Conservation (phyloP, 2,113 vertebrate genomes). For the Phylloscopus trochiloides region DNA sequence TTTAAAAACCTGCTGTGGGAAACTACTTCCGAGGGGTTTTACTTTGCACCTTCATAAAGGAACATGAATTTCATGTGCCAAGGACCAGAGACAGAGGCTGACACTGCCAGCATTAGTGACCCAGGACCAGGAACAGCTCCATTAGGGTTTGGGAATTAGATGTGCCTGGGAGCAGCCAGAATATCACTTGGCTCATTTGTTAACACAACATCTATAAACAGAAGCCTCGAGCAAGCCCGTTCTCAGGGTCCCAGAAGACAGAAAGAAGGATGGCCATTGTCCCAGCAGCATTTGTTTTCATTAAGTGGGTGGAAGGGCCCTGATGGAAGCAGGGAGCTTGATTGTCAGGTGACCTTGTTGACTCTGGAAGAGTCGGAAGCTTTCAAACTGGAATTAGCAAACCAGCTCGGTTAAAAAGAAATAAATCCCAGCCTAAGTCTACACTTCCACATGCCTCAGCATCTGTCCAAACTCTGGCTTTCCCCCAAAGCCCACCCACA, state of each 20-base stretch:
- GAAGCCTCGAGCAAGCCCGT: background rate
- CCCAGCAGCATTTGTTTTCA: slow-evolving; percentile 29
- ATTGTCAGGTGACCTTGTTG: background rate
- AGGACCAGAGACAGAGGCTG: background rate
- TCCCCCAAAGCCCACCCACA: background rate
- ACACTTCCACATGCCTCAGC: background rate
- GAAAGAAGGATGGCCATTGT: background rate
- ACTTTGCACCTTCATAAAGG: background rate
- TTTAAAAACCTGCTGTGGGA: background rate
- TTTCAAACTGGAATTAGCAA: background rate
- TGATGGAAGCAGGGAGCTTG: background rate
- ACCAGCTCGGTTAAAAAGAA: background rate
- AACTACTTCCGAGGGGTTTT: background rate
- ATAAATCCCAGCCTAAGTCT: background rate
- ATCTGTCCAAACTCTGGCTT: background rate
- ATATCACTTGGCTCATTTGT: slow-evolving; percentile 12
- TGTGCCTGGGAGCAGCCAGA: slow-evolving; percentile 2
- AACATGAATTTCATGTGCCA: background rate
- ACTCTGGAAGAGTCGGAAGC: background rate
- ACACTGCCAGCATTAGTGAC: background rate
- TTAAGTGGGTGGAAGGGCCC: background rate
- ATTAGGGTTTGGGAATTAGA: background rate
- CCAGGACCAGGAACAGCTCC: background rate
- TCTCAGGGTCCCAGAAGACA: background rate
- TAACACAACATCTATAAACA: background rate